Evolutionary conservation across 2,797 vertebrate species (phyloP).

Genomic region (Steatocranus sp.): DNA sequence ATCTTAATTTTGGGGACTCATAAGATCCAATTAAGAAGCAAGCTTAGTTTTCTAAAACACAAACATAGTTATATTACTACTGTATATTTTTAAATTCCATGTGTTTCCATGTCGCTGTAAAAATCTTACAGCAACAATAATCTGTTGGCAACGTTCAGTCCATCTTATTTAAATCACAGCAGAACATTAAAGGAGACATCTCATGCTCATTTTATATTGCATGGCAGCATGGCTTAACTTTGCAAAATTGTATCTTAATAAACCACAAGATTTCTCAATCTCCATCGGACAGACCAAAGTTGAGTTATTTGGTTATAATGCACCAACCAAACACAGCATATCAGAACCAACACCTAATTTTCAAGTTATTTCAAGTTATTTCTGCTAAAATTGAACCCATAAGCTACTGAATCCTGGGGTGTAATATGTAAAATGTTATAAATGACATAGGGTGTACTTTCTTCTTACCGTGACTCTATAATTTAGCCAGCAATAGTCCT

Average conservation of each 20-base stretch:
- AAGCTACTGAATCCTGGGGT: not conserved
- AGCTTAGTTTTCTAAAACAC: not conserved
- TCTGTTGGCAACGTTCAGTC: not conserved
- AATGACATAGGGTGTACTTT: not conserved
- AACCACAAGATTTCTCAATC: not conserved
- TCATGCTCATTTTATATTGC: not conserved
- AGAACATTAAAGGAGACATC: not conserved
- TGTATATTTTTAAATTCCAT: not conserved
- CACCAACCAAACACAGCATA: not conserved
- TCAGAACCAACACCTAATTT: not conserved
- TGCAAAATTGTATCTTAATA: fast-evolving
- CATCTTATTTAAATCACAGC: not conserved
- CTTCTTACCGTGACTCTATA: not conserved
- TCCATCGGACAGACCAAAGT: not conserved
- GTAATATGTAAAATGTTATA: not conserved
- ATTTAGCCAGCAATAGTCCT: not conserved
- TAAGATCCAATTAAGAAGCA: not conserved
- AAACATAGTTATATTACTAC: not conserved
- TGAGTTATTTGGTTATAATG: not conserved
- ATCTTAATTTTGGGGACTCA: not conserved
- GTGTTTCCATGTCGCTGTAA: not conserved
- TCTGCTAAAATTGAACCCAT: not conserved
- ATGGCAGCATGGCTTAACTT: not conserved
- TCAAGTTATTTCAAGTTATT: not conserved
- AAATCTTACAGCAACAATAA: not conserved